phyloP scores from a whole-genome alignment of 2,888 invertebrate genomes.

The Lasiommata megera region DNA sequence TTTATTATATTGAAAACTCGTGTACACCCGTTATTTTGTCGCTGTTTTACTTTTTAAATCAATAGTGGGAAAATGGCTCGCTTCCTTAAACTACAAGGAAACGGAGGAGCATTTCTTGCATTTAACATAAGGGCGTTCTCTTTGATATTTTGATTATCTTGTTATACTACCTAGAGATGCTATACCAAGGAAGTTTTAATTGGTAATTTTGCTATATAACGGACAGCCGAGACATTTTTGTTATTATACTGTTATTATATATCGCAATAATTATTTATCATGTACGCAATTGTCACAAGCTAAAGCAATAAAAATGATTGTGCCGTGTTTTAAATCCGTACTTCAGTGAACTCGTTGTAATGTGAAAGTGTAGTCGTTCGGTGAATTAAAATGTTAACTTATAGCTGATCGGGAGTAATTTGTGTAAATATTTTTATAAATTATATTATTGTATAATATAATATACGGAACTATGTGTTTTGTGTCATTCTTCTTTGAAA shows the following conservation, averaged over 20 bases:
- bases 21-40: not conserved
- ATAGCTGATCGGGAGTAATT: not conserved
- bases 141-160: no score
- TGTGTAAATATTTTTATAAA: not conserved
- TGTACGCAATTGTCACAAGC: not conserved
- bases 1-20: not conserved
- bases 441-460: not conserved
- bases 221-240: not conserved
- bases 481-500: not conserved
- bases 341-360: constrained; percentile 5
- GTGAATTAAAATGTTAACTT: not conserved
- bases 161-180: no score
- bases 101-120: no score
- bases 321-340: not conserved
- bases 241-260: not conserved
- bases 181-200: no score
- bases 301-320: constrained; percentile 1
- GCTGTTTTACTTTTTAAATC: no score
- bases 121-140: no score
- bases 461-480: not conserved
- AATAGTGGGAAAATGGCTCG: no score
- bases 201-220: not conserved
- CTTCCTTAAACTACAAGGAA: no score
- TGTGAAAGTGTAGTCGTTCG: constrained; percentile 2
- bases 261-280: not conserved